Conservation (phyloP, 53 echinoderm and acorn worm genomes). For the Paracentrotus lividus region DNA sequence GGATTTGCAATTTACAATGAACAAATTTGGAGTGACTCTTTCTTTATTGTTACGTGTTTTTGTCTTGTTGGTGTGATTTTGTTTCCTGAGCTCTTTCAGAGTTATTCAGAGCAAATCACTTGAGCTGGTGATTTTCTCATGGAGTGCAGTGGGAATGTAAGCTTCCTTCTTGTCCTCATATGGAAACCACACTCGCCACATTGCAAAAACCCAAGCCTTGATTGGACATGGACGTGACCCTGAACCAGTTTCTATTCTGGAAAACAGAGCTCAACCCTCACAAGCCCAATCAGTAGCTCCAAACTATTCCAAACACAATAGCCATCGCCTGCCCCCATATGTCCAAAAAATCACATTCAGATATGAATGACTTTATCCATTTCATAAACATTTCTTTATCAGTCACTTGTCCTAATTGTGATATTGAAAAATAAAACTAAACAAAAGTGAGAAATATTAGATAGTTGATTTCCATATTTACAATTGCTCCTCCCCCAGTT, state of each 20-base stretch:
- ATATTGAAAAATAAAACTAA: not conserved
- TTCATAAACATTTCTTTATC: not conserved
- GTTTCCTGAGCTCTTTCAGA: too few relatives aligned
- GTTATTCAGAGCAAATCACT: too few relatives aligned
- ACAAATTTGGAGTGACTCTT: too few relatives aligned
- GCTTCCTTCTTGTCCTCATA: too few relatives aligned
- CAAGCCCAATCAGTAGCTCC: not conserved
- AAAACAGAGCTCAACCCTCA: conserved; percentile 8
- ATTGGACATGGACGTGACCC: conserved; percentile 62
- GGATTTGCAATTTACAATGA: too few relatives aligned
- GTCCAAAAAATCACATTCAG: conserved; percentile 31
- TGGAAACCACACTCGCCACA: conserved; percentile 44
- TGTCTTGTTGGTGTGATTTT: too few relatives aligned
- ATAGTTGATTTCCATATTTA: too few relatives aligned
- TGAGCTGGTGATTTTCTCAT: too few relatives aligned
- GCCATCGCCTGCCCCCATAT: conserved; percentile 35
- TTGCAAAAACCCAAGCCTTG: conserved; percentile 47
- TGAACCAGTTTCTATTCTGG: conserved; percentile 50
- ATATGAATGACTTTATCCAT: not conserved
- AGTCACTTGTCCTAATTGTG: not conserved
- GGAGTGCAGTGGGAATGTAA: conserved; percentile 26
- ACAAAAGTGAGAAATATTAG: too few relatives aligned
- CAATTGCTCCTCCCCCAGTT: too few relatives aligned
- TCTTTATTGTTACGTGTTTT: too few relatives aligned
- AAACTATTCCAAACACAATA: conserved; percentile 32